Evolutionary conservation across 2,888 invertebrate genomes (phyloP), one percentile per base, ranked within the genome.

Genomic region (Lepidonotus clava): DNA sequence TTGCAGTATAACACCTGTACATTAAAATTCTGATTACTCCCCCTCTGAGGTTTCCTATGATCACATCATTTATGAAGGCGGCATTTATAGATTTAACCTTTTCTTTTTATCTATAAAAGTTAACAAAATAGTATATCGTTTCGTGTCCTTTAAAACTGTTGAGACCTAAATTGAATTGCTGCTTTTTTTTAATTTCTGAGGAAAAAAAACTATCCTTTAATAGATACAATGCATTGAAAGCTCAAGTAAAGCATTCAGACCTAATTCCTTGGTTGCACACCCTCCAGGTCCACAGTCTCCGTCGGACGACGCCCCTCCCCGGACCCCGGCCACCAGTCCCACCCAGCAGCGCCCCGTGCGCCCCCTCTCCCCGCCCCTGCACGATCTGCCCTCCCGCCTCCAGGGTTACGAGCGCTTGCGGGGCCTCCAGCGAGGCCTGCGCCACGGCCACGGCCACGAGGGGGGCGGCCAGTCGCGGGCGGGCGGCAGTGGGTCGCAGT

Each of bases 231-330:
- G n/a, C n/a, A n/a, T n/a, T n/a, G n/a, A n/a, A n/a, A n/a, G n/a
- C n/a, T n/a, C n/a, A 46, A 46, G 46, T 46, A 46, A 46, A 46
- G 6, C 6, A 46, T 6, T 18, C 6, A 11, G 46, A 46, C 6
- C 18, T 56, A 5, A 56, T 24, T 56, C 5, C n/a, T n/a, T 56
- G 56, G n/a, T 24, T 8, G n/a, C 56, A 14, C 14, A 56, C 5
- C 24, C 5, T 21, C 90, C 90, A 32, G 89, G 88, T 11, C 90
- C 91, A 21, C 91, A 91, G 88, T 90, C 91, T 34, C 90, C 91
- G 38, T 89, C 87, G 28, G 91, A 91, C 84, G 88, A 88, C 8
- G 24, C 61, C 8, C 53, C 18, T 21, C 28, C 67, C 14, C 34
- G 34, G 24, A 38, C 46, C 51, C 53, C 53, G 34, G 32, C 61